Conservation (phyloP, 2,888 invertebrate genomes). For the Stenichneumon culpator region DNA sequence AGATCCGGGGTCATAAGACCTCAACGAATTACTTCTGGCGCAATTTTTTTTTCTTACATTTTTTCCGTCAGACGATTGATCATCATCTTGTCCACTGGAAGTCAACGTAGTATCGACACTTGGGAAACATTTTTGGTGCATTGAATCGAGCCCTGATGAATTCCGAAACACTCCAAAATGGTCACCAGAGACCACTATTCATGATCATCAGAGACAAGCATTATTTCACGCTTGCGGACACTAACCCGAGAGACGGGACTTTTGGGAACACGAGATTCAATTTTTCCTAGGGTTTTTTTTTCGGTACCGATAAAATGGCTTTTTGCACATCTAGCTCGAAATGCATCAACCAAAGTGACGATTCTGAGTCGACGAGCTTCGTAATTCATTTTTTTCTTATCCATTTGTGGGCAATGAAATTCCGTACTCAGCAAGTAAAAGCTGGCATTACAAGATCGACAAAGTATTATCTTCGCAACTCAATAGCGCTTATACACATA, state of each 20-base stretch:
- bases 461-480: slow-evolving; percentile 55
- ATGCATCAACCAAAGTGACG: slow-evolving; percentile 12
- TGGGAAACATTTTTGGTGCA: too few species aligned
- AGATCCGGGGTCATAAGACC: not conserved
- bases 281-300: not conserved
- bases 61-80: slow-evolving; percentile 45
- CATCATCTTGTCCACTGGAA: not conserved
- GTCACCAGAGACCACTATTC: not conserved
- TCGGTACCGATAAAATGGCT: not conserved
- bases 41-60: not conserved
- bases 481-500: slow-evolving; percentile 54
- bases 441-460: slow-evolving; percentile 19
- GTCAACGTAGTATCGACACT: not conserved
- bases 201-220: not conserved
- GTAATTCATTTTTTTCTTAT: slow-evolving; percentile 27
- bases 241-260: not conserved
- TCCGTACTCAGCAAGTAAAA: slow-evolving; percentile 12
- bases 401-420: not conserved
- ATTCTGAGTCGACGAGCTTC: not conserved
- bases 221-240: too few species aligned
- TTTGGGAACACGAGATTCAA: not conserved
- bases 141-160: not conserved
- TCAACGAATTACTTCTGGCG: not conserved
- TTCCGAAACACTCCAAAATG: too few species aligned
- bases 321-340: not conserved